Evolutionary conservation across 1,140 invertebrate species (phyloP), one percentile per base, ranked within the genome.

Genomic region (Saccostrea cuccullata): DNA sequence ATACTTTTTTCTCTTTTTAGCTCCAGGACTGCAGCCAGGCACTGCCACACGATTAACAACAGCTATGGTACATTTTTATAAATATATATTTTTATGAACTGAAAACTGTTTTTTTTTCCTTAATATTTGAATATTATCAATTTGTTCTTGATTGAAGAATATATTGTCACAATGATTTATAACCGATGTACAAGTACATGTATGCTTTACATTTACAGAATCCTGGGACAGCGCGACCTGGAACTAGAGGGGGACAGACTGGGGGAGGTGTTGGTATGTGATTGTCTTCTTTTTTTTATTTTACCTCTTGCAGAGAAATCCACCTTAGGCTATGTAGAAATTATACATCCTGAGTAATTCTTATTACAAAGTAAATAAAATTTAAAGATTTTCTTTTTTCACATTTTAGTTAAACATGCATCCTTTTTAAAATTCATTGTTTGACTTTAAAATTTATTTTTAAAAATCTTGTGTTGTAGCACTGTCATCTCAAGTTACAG

Each of bases 41-140:
- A 95, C 94, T 13, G 94, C 94, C 11, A 93, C 94, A n/a, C 90
- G 94, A 85, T 91, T 95, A 17, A 94, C 93, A 64, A 95, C 94
- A 82, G 94, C 94, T 64, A 94, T 94, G 94, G 94, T 94, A 92
- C 91, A 86, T 82, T 82, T 82, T 60, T 0, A 9, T 83, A 64
- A 23, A 40, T 55, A 26, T 83, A 30, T 23, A 56, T 13, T 6
- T 82, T 6, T 13, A 5, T 17, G 13, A 82, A 82, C 9, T 1
- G 5, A 5, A 20, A 82, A 82, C 40, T n/a, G n/a, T n/a, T n/a
- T n/a, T n/a, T n/a, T n/a, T n/a, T n/a, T n/a, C n/a, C n/a, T n/a
- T n/a, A n/a, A n/a, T n/a, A n/a, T n/a, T n/a, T n/a, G 6, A 30
- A 82, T 8, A 1, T 36, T 17, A 23, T 47, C 73, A 36, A 82